Evolutionary conservation across 2,888 invertebrate genomes (phyloP).

Genomic region (Leptopterna dolabrata): DNA sequence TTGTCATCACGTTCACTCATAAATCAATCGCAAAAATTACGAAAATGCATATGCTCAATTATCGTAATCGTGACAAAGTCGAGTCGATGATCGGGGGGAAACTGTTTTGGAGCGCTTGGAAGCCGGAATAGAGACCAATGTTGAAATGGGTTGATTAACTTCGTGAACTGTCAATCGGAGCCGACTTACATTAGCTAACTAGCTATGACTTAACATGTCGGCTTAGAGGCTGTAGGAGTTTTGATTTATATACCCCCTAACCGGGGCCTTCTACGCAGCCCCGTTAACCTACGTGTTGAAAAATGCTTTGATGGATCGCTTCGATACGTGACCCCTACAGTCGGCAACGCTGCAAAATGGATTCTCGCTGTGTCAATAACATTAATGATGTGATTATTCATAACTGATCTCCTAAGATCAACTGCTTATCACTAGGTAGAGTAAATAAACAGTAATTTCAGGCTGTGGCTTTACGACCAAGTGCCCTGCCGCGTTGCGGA

Average conservation of each 20-base stretch:
- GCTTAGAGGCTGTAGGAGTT: not conserved
- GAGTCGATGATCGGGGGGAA: not conserved
- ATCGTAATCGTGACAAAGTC: not conserved
- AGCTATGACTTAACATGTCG: constrained; percentile 3
- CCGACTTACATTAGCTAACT: not conserved
- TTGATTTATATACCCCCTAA: not conserved
- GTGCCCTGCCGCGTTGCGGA: no score
- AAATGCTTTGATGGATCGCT: not conserved
- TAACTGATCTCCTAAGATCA: no score
- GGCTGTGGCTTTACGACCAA: no score
- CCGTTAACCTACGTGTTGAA: not conserved
- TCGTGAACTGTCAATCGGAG: not conserved
- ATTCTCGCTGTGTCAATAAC: not conserved
- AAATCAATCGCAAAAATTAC: not conserved
- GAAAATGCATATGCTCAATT: not conserved
- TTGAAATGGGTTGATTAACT: not conserved
- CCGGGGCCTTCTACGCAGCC: not conserved
- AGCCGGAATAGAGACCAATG: not conserved
- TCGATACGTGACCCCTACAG: not conserved
- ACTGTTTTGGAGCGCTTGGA: not conserved
- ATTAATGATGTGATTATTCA: not conserved
- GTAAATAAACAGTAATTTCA: no score
- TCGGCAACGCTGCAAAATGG: not conserved
- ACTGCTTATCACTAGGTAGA: no score
- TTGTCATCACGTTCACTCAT: not conserved